Percentiles rank a stretch among this genome's conserved stretches.
Conservation (phyloP, 1,140 invertebrate species). For the Drosophila mojavensis region DNA sequence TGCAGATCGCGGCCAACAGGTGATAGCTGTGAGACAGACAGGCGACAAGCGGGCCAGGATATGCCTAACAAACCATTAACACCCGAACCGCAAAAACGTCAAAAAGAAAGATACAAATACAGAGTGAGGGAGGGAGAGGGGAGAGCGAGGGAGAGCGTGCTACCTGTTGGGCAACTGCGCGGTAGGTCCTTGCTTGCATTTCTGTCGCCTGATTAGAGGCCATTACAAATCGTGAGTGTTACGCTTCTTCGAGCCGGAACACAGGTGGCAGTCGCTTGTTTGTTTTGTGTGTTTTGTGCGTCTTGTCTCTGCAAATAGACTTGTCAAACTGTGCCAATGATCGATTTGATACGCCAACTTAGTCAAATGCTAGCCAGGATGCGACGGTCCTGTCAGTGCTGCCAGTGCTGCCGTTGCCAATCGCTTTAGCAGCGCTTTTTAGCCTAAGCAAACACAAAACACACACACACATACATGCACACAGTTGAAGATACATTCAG, state of each 20-base stretch:
- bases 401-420: conserved; percentile 59
- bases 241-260: conserved; percentile 50
- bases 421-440: conserved; percentile 76
- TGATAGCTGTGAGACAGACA: conserved; percentile 27
- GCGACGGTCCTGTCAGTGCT: conserved; percentile 19
- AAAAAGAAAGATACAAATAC: conserved; percentile 15
- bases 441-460: conserved; percentile 54
- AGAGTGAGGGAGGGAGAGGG: neutral
- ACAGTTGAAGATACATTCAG: conserved; percentile 6
- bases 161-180: conserved; percentile 65
- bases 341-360: conserved; percentile 82
- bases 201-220: conserved; percentile 28
- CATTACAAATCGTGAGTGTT: conserved; percentile 82
- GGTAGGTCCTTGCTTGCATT: conserved; percentile 58
- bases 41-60: conserved; percentile 41
- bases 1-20: conserved; percentile 33
- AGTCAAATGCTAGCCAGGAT: conserved; percentile 58
- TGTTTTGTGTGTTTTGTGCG: conserved; percentile 7
- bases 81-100: conserved; percentile 74
- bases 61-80: conserved; percentile 80
- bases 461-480: conserved; percentile 21
- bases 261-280: conserved; percentile 56
- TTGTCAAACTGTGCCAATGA: conserved; percentile 82
- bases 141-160: neutral
- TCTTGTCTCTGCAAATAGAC: conserved; percentile 60